Conservation (phyloP, 2,113 vertebrate species). For the Struthio camelus region DNA sequence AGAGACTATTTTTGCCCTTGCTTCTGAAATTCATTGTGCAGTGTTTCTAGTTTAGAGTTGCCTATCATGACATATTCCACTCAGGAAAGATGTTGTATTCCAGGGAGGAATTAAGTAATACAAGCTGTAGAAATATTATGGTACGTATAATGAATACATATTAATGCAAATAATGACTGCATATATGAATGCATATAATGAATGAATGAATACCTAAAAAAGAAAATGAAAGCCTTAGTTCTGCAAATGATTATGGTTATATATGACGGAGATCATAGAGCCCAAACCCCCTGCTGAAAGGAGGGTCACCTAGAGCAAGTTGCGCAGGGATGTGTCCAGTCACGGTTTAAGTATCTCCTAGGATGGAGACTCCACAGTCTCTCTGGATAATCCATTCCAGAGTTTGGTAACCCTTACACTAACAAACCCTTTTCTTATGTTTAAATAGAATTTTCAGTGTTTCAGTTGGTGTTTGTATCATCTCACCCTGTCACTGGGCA, state of each 20-base stretch:
- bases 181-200: neutral
- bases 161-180: neutral
- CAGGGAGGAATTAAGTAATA: neutral
- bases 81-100: neutral
- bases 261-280: neutral
- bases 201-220: neutral
- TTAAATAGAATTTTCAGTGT: neutral
- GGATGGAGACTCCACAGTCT: neutral
- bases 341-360: neutral
- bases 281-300: neutral
- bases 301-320: neutral
- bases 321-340: neutral
- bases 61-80: neutral
- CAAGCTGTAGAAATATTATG: neutral
- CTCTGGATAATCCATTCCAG: neutral
- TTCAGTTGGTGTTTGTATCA: neutral
- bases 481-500: neutral
- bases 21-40: neutral
- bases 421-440: neutral
- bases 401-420: neutral
- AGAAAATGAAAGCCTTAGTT: neutral
- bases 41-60: neutral
- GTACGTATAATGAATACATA: neutral
- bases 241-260: neutral
- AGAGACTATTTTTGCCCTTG: neutral